phyloP scores from a whole-genome alignment of 2,113 vertebrate species.

The Gymnocephalus cernua region DNA sequence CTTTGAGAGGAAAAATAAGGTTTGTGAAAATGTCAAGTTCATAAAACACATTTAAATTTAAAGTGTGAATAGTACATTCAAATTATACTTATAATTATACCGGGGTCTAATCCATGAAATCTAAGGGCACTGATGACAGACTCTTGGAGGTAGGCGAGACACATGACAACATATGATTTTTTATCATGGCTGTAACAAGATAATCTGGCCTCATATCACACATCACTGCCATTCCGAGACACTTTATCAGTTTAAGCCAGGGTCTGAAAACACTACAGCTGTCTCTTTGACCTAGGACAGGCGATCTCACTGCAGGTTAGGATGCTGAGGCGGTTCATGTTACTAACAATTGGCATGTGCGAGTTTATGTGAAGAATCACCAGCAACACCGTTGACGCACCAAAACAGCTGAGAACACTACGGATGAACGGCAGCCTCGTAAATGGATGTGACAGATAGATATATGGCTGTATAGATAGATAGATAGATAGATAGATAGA shows the following conservation, averaged over 20 bases:
- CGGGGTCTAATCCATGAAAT: neutral
- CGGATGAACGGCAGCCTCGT: conserved; percentile 37
- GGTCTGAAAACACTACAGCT: conserved; percentile 66
- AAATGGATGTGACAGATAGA: conserved; percentile 43
- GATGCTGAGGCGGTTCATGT: conserved; percentile 76
- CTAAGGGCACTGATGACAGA: neutral
- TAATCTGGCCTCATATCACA: conserved; percentile 46
- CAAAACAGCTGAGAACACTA: conserved; percentile 79
- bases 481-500: conserved; percentile 30
- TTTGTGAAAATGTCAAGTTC: neutral
- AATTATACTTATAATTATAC: neutral
- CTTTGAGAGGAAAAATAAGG: neutral
- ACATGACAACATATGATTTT: conserved; percentile 45
- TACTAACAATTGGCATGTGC: conserved; percentile 76
- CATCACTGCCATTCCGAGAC: conserved; percentile 54
- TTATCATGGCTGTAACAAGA: conserved; percentile 59
- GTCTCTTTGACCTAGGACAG: conserved; percentile 73
- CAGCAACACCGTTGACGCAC: conserved; percentile 63
- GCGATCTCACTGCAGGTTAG: conserved; percentile 70
- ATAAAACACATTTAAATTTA: conserved; percentile 5
- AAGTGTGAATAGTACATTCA: neutral
- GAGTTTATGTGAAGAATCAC: conserved; percentile 57
- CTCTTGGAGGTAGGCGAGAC: neutral
- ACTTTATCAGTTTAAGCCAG: conserved; percentile 59
- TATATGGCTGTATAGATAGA: neutral